These are phyloP conservation scores for Maconellicoccus hirsutus DNA, from an alignment of 1,140 invertebrate genomes.

Conservation along the genomic window DNA sequence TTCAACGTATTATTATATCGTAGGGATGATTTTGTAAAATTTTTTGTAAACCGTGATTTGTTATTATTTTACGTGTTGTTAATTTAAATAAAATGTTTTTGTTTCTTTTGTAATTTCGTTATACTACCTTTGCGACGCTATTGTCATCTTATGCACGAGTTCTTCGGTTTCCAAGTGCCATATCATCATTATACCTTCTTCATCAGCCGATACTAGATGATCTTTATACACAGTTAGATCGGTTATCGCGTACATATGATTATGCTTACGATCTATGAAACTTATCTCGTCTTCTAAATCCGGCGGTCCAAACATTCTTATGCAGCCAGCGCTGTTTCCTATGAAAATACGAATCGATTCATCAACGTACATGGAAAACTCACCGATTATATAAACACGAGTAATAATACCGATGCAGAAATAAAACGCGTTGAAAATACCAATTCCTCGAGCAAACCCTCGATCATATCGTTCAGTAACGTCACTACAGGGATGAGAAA, in stretches of 20 bases:
- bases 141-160: neutral
- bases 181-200: slow-evolving; percentile 29
- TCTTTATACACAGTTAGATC: slow-evolving; percentile 29
- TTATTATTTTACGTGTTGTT: neutral
- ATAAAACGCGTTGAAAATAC: slow-evolving; percentile 27
- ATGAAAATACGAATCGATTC: neutral
- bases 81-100: too few relatives aligned
- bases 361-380: neutral
- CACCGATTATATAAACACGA: neutral
- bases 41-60: neutral
- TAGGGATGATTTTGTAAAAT: neutral
- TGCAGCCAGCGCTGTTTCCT: slow-evolving; percentile 31
- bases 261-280: slow-evolving; percentile 31
- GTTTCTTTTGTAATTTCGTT: neutral
- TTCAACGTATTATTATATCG: too few relatives aligned
- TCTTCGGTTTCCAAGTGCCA: slow-evolving; percentile 27
- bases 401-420: slow-evolving; percentile 30
- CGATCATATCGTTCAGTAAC: slow-evolving; percentile 17
- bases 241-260: slow-evolving; percentile 28
- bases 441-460: slow-evolving; percentile 29
- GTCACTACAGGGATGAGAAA: slow-evolving; percentile 30
- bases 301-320: slow-evolving; percentile 30
- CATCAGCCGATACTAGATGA: slow-evolving; percentile 31
- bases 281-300: slow-evolving; percentile 29
- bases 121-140: neutral